Base-by-base conservation (phyloP, 2,888 invertebrate genomes). In the Schizaphis graminum region DNA sequence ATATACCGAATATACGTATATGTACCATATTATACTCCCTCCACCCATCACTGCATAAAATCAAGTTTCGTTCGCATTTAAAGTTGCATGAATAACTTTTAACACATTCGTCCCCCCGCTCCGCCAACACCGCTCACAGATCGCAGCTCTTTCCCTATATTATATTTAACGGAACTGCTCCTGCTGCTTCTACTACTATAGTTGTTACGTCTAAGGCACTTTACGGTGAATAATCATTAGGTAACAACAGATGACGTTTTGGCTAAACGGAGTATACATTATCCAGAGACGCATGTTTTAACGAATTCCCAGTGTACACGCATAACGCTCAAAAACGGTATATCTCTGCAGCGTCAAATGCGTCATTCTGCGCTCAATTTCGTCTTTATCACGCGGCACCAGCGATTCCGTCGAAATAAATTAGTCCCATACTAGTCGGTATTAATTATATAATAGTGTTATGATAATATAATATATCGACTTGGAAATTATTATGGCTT, bases 11-110 rank as follows among this genome's bases (percentile, higher is more conserved):
- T 47, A 21, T 35, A 53, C 49, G 57, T 57, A 28, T 35, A n/a
- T 67, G n/a, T 47, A n/a, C 67, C 53, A 49, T 67, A 67, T 77
- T 35, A 77, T 77, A 1, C 44, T n/a, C 13, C 92, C 56, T 7
- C 61, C n/a, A 35, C 16, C 44, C 56, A 28, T 16, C 35, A 11
- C 49, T 28, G 53, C 21, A n/a, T 61, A 91, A 94, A 94, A 94
- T 94, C 94, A 94, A 94, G 94, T 94, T 94, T 94, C 91, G 41
- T 87, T 94, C 94, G 90, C 91, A 84, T 91, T 94, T 94, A 94
- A 94, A 94, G 94, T 94, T 94, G 90, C 90, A 87, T 86, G 94
- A 91, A 86, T 91, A 94, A 94, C 94, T 94, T 94, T 94, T 94
- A 94, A 94, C 94, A 86, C 94, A 94, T 86, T 89, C 93, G 57